Evolutionary conservation across 1,140 invertebrate genomes (phyloP).

Genomic region (Trichomalopsis sarcophagae): DNA sequence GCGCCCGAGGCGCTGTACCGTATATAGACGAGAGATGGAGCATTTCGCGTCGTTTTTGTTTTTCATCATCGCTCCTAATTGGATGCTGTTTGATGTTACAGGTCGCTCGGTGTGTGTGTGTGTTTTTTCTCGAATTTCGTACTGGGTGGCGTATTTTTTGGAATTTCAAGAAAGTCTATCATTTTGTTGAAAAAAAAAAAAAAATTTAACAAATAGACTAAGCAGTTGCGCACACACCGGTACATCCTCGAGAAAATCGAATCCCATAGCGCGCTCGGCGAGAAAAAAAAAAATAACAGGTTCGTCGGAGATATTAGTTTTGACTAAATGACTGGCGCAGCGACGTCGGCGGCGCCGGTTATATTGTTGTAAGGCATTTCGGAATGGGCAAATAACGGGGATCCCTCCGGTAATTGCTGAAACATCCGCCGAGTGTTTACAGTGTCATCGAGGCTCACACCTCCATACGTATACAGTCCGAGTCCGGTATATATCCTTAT

Average conservation of each 20-base stretch:
- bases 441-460: constrained; percentile 70
- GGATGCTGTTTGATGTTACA: not conserved
- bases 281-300: too few relatives aligned
- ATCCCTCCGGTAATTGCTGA: constrained; percentile 68
- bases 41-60: not conserved
- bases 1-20: too few relatives aligned
- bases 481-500: not conserved
- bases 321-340: not conserved
- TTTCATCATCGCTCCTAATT: constrained; percentile 41
- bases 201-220: not conserved
- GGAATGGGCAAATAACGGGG: constrained; percentile 61
- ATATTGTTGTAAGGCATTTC: constrained; percentile 64
- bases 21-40: not conserved
- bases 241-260: too few relatives aligned
- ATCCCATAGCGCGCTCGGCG: too few relatives aligned
- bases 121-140: not conserved
- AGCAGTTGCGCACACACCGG: not conserved
- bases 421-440: constrained; percentile 69
- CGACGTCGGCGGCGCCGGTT: not conserved
- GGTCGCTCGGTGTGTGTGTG: not conserved
- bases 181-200: too few relatives aligned
- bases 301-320: not conserved
- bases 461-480: constrained; percentile 45
- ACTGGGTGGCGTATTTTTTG: not conserved
- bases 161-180: too few relatives aligned